Percentiles rank a stretch among this genome's conserved stretches.
phyloP scores from a whole-genome alignment of 2,888 invertebrate genomes.

The Pristionchus exspectatus region DNA sequence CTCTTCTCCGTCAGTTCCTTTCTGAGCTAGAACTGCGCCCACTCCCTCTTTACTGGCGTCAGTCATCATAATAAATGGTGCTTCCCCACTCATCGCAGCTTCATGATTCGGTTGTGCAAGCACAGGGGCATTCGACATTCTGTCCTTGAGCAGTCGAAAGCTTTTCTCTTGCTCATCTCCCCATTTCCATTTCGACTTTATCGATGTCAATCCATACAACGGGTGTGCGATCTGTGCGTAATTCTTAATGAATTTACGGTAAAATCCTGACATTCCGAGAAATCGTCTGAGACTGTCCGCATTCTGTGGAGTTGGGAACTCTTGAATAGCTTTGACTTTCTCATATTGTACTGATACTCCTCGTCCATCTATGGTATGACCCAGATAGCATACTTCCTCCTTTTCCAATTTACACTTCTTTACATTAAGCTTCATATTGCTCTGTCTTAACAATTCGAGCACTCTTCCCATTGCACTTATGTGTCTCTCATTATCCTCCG shows the following conservation, averaged over 20 bases:
- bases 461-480: neutral
- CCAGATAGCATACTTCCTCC: conserved; percentile 57
- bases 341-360: conserved; percentile 55
- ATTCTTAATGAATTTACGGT: conserved; percentile 64
- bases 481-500: neutral
- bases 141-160: conserved; percentile 61
- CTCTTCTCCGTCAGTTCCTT: neutral
- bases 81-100: neutral
- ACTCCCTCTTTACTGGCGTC: neutral
- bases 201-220: conserved; percentile 58
- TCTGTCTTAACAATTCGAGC: neutral
- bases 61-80: neutral
- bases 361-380: conserved; percentile 54
- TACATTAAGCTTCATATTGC: conserved; percentile 49
- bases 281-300: conserved; percentile 59
- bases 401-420: conserved; percentile 57
- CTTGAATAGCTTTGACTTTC: conserved; percentile 56
- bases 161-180: conserved; percentile 55
- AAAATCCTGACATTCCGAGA: conserved; percentile 65
- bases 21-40: neutral
- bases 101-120: conserved; percentile 56
- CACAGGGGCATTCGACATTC: conserved; percentile 57
- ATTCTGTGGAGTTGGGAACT: conserved; percentile 57
- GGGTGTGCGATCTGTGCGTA: conserved; percentile 62
- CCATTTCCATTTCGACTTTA: conserved; percentile 60